These are phyloP conservation scores for Lasioglossum morio DNA, from an alignment of 2,888 invertebrate species.

Conservation along the genomic window DNA sequence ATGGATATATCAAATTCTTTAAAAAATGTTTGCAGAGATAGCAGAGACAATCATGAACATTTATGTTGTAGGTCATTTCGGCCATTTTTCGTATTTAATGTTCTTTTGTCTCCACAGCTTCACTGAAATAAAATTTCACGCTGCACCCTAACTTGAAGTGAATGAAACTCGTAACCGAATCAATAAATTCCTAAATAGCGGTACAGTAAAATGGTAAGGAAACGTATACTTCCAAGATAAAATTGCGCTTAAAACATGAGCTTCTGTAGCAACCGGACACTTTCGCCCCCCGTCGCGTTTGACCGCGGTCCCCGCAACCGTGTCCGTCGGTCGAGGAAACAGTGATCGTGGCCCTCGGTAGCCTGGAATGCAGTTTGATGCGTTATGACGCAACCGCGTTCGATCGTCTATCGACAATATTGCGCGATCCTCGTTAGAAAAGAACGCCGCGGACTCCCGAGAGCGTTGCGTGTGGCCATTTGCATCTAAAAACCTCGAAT, in stretches of 20 bases:
- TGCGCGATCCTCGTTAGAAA: background rate
- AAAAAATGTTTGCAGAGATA: background rate
- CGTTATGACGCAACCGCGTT: conserved; percentile 47
- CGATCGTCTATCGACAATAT: conserved; percentile 25
- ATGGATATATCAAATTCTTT: background rate
- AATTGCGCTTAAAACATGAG: background rate
- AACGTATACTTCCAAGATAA: background rate
- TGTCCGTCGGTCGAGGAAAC: background rate
- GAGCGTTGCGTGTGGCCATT: conserved; percentile 16
- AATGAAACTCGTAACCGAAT: background rate
- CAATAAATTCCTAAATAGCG: background rate
- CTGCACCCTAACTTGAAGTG: background rate
- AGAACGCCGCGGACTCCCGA: background rate
- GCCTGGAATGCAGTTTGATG: conserved; percentile 14
- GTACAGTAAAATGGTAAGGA: background rate
- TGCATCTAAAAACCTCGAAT: background rate
- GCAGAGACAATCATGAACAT: no score
- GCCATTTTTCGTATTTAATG: background rate
- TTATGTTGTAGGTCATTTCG: background rate
- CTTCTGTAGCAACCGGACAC: background rate
- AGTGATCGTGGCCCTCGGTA: background rate
- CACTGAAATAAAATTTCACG: background rate
- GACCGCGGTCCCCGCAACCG: background rate
- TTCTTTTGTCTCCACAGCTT: background rate
- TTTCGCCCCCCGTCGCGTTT: background rate